Percentiles rank a stretch among this genome's conserved stretches.
Evolutionary conservation across 2,888 invertebrate species (phyloP).

Genomic region (Drosophila eohydei): DNA sequence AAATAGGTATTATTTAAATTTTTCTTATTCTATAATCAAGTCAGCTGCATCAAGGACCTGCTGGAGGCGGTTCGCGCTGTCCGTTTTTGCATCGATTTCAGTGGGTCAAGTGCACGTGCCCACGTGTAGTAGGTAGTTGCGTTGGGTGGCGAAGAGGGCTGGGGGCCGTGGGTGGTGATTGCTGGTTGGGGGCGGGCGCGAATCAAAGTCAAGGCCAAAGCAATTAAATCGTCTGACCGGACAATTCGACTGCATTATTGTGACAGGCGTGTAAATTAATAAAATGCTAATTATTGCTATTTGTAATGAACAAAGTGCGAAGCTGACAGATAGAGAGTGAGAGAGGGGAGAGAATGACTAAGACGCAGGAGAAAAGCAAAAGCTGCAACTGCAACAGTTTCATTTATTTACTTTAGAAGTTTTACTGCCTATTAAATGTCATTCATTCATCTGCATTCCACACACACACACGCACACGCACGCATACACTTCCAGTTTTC

Average conservation of each 20-base stretch:
- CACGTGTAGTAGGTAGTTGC: neutral
- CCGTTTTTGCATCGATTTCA: conserved; percentile 11
- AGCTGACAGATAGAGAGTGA: conserved; percentile 14
- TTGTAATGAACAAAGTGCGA: conserved; percentile 55
- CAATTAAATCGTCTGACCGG: conserved; percentile 62
- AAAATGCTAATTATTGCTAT: conserved; percentile 61
- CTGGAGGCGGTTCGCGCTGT: neutral
- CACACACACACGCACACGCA: neutral
- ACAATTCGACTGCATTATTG: conserved; percentile 60
- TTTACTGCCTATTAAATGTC: conserved; percentile 19
- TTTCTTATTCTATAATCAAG: too few species aligned
- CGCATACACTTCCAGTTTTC: neutral
- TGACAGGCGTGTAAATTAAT: conserved; percentile 64
- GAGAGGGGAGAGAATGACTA: neutral
- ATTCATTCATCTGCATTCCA: conserved; percentile 2
- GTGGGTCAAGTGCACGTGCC: conserved; percentile 35
- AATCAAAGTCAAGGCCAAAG: conserved; percentile 60
- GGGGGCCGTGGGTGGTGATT: neutral
- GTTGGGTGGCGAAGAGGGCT: neutral
- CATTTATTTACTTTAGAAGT: conserved; percentile 5
- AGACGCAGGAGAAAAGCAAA: conserved; percentile 8
- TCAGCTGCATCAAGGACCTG: neutral
- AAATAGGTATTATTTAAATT: too few species aligned
- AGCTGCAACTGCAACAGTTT: conserved; percentile 32
- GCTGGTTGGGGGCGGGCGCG: conserved; percentile 1